phyloP scores from a whole-genome alignment of 92 coral and sea anemone species.

The Porites evermanni region DNA sequence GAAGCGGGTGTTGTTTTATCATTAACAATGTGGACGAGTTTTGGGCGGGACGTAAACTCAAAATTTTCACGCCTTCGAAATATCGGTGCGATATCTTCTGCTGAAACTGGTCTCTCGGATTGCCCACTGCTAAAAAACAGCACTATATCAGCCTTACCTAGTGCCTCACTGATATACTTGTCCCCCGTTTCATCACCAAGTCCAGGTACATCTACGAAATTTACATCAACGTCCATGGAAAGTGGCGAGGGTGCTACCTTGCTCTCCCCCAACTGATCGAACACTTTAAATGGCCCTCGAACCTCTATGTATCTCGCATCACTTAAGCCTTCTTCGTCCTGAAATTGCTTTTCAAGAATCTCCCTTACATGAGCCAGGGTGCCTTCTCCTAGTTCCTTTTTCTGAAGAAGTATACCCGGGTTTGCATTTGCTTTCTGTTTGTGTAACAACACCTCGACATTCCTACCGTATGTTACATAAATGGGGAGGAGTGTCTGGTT shows the following conservation, averaged over 20 bases:
- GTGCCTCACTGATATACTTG: not conserved
- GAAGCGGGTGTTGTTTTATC: conserved; percentile 5
- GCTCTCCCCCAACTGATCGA: no score
- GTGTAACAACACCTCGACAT: conserved; percentile 6
- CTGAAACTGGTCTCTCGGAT: conserved; percentile 57
- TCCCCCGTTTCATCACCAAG: conserved; percentile 46
- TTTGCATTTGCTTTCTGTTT: not conserved
- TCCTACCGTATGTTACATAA: conserved; percentile 10
- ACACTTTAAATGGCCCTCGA: no score
- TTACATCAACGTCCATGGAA: conserved; percentile 37
- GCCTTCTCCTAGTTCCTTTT: no score
- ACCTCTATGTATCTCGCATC: no score
- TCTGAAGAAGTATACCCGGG: no score
- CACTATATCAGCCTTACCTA: conserved; percentile 39
- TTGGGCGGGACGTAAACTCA: conserved; percentile 56
- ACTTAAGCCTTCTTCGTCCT: no score
- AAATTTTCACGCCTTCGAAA: conserved; percentile 42
- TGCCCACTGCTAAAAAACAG: conserved; percentile 38
- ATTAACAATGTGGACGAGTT: conserved; percentile 48
- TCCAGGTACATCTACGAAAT: conserved; percentile 62
- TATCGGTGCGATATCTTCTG: conserved; percentile 48
- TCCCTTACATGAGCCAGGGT: no score
- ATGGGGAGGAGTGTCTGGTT: conserved; percentile 50
- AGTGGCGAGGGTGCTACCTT: no score
- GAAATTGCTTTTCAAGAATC: no score